Conservation (phyloP, 2,113 vertebrate species). For the Hoplias malabaricus region DNA sequence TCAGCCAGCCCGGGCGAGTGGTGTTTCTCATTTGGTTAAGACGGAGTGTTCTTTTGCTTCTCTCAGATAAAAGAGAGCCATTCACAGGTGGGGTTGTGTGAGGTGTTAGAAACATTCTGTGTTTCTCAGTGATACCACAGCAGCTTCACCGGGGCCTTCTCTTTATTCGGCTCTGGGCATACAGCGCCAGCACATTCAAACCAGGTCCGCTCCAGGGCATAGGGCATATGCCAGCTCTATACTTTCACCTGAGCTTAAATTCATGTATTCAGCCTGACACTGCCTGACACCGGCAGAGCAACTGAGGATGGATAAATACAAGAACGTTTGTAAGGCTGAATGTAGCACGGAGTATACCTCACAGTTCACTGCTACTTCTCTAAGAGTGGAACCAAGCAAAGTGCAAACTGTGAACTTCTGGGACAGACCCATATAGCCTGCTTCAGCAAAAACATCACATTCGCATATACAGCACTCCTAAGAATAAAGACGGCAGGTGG, state of each 20-base stretch:
- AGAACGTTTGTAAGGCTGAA: not conserved
- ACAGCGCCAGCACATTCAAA: constrained; percentile 15
- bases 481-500: not conserved
- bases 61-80: constrained; percentile 69
- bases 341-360: not conserved
- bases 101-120: not conserved
- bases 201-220: not conserved
- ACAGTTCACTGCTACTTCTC: not conserved
- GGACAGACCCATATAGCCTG: not conserved
- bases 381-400: not conserved
- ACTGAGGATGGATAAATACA: not conserved
- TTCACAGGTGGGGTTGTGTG: constrained; percentile 52
- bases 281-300: not conserved
- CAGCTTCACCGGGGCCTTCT: constrained; percentile 55
- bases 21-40: constrained; percentile 77
- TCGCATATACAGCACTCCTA: not conserved
- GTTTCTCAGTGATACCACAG: constrained; percentile 54
- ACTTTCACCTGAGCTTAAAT: constrained; percentile 13
- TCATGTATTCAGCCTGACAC: constrained; percentile 10
- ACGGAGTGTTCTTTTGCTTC: constrained; percentile 70
- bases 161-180: constrained; percentile 53
- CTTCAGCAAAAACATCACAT: not conserved
- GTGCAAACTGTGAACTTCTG: constrained; percentile 1
- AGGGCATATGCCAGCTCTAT: not conserved
- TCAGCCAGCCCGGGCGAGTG: constrained; percentile 71